Evolutionary conservation across 2,888 invertebrate genomes (phyloP).

Genomic region (Amphipyra tragopoginis): DNA sequence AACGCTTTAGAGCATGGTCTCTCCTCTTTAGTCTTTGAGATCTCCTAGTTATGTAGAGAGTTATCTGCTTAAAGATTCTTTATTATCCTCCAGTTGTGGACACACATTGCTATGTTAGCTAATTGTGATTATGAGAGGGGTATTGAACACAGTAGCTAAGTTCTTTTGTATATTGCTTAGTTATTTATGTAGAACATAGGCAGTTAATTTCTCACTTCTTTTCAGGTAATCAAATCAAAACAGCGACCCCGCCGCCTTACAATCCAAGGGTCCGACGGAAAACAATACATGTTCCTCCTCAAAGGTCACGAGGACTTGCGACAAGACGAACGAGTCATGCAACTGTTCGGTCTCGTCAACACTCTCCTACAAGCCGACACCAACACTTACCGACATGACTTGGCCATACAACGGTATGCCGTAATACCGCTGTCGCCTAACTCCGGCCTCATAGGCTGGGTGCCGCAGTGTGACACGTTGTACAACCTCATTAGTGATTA

Average conservation of each 20-base stretch:
- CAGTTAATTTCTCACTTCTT: not conserved
- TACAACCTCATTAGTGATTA: slow-evolving; percentile 99
- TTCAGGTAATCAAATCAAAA: slow-evolving; percentile 98
- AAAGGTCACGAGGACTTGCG: slow-evolving; percentile 99
- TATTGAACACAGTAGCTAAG: too few relatives aligned
- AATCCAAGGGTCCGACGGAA: slow-evolving; percentile 98
- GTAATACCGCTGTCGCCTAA: slow-evolving; percentile 99
- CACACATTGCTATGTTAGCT: too few relatives aligned
- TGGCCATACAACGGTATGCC: slow-evolving; percentile 96
- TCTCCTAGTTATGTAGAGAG: too few relatives aligned
- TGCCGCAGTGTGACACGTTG: slow-evolving; percentile 99
- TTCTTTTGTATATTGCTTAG: not conserved
- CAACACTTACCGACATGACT: slow-evolving; percentile 97
- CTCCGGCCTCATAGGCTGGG: slow-evolving; percentile 99
- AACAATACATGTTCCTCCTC: slow-evolving; percentile 99
- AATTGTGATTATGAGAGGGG: too few relatives aligned
- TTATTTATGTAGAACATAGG: not conserved
- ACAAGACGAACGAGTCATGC: slow-evolving; percentile 99
- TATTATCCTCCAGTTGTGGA: too few relatives aligned
- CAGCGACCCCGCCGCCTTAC: slow-evolving; percentile 98
- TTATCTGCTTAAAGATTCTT: too few relatives aligned
- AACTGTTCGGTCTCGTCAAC: slow-evolving; percentile 98
- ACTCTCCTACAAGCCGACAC: slow-evolving; percentile 97
- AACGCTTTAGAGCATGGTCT: too few relatives aligned
- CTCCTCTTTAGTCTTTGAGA: too few relatives aligned